Evolutionary conservation across 2,888 invertebrate species (phyloP), one percentile per base, ranked within the genome.

Genomic region (Alloscopus bannaensis): DNA sequence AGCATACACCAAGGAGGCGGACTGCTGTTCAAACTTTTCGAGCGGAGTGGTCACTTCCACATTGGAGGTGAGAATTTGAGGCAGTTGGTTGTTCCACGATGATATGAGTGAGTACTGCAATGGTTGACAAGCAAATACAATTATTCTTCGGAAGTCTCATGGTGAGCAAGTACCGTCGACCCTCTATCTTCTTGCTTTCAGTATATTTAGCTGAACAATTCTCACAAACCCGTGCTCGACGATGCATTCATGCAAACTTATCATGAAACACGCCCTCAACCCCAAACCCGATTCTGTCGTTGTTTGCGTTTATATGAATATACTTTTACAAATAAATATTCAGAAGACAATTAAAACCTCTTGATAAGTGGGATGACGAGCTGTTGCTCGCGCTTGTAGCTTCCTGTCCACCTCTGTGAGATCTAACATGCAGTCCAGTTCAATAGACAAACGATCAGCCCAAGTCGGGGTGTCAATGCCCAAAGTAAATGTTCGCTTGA

Each of bases 11-110:
- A 84, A 31, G 36, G 76, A 78, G 4, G 60, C 79, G 16, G 76
- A 68, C 59, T 84, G 83, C 40, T 86, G 86, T 60, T 87, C 87
- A 40, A 89, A 71, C 50, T 87, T 84, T 42, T 87, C 87, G n/a
- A 89, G 86, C 84, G 89, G 89, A 2, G 89, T 89, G 29, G 86
- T 86, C 2, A 90, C 45, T 1, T 83, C 86, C 0, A 88, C 70
- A 1, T 85, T 87, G 4, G 87, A 87, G 82, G 87, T 88, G 0
- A 87, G 76, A 24, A 85, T 86, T 47, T 87, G 77, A 0, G 87
- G 84, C 20, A 87, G 84, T 11, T 88, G 87, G 24, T 87, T 80
- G 28, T 87, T 86, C 89, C 89, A 90, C 1, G 82, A 79, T 1
- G 87, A 87, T 80, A 85, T 86, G 18, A 89, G 77, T 6, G 87